Base-by-base conservation (phyloP, 2,888 invertebrate species). In the Rhaphigaster nebulosa region DNA sequence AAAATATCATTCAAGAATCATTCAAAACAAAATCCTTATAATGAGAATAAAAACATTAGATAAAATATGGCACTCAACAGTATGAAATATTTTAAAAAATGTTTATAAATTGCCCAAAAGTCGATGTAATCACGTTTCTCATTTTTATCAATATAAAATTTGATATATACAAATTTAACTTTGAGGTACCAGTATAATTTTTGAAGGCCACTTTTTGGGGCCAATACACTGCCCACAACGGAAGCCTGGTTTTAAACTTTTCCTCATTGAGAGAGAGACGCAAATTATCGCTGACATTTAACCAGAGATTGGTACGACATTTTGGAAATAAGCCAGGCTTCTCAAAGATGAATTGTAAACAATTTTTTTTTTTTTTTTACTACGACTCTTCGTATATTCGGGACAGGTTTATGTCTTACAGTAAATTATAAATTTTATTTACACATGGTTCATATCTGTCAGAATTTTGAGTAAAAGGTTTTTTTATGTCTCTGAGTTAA, bases 321-420 rank as follows among this genome's bases (percentile, higher is more conserved):
- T 76, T 76, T 76, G 70, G 70, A 76, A 76, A 76, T 76, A 23
- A 76, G 70, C 70, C 70, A 76, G 23, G 29, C 23, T 5, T 76
- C 52, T 52, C 34, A 34, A 76, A 76, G 70, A 76, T 38, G 34
- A 76, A 38, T 38, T 76, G 70, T 76, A 76, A 76, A 76, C 38
- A 76, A 38, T 38, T 76, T 38, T 34, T 70, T 34, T 65, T 65
- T 56, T n/a, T 65, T 70, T 34, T 38, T 34, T 76, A 76, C 70
- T 20, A 76, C 70, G 2, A 38, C 0, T 20, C 38, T 76, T 34
- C 18, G 38, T 20, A 38, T 76, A 20, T 76, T 76, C 70, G 6
- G 38, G 70, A 76, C 70, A 38, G 70, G 70, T 76, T 76, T 76
- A 76, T 38, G 70, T 20, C 20, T 29, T 29, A 20, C 6, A 76